Evolutionary conservation across 2,888 invertebrate species (phyloP).

Genomic region (Cacoxenus indagator): DNA sequence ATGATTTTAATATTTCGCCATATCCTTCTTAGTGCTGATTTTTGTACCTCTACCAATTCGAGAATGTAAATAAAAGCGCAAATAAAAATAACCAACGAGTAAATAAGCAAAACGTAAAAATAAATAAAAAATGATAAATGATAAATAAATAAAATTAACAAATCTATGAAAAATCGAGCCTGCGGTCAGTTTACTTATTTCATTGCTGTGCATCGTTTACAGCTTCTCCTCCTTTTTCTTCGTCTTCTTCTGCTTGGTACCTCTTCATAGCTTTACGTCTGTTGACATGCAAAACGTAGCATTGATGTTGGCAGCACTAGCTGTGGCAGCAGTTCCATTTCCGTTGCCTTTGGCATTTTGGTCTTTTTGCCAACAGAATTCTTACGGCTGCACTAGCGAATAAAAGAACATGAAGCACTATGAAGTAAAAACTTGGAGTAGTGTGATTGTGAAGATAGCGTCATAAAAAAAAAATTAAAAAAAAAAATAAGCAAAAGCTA

Average conservation of each 20-base stretch:
- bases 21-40: no score
- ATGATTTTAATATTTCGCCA: no score
- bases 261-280: conserved; percentile 8
- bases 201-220: conserved; percentile 38
- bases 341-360: conserved; percentile 17
- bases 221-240: background rate
- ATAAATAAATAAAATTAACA: background rate
- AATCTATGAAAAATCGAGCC: conserved; percentile 26
- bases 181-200: conserved; percentile 56
- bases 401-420: background rate
- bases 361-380: background rate
- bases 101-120: background rate
- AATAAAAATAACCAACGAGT: no score
- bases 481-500: background rate
- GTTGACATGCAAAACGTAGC: conserved; percentile 12
- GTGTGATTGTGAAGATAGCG: no score
- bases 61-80: no score
- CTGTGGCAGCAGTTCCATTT: conserved; percentile 14
- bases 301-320: conserved; percentile 13
- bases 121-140: no score
- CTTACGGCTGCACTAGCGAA: background rate
- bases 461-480: background rate
- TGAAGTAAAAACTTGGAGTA: background rate
- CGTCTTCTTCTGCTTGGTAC: background rate
- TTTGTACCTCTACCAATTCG: no score